Conservation (phyloP, 2,888 invertebrate species). For the Lapara coniferarum region DNA sequence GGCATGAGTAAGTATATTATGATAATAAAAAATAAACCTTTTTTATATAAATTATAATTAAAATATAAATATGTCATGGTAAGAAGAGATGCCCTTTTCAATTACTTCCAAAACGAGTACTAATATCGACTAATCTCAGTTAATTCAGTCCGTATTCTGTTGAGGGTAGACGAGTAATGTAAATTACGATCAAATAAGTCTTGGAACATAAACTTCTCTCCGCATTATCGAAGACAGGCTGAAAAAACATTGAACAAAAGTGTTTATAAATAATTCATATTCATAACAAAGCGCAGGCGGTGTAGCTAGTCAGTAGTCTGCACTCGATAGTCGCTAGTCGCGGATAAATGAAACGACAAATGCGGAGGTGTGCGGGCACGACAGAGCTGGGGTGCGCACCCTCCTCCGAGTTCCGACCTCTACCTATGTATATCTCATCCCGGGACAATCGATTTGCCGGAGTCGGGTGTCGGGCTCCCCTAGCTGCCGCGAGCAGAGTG, state of each 20-base stretch:
- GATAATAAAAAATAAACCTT: too few relatives aligned
- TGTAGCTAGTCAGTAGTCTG: slow-evolving; percentile 30
- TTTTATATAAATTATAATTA: too few relatives aligned
- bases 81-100: background rate
- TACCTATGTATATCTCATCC: slow-evolving; percentile 44
- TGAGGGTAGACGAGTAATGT: slow-evolving; percentile 5
- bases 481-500: slow-evolving; percentile 45
- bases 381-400: slow-evolving; percentile 64
- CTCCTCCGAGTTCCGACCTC: slow-evolving; percentile 43
- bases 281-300: slow-evolving; percentile 49
- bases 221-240: slow-evolving; percentile 25
- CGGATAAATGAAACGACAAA: slow-evolving; percentile 66
- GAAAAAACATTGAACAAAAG: slow-evolving; percentile 30
- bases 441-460: slow-evolving; percentile 77
- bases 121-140: background rate
- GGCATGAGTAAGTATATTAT: background rate
- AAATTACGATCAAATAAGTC: slow-evolving; percentile 4
- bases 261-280: slow-evolving; percentile 62
- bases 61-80: background rate
- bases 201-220: slow-evolving; percentile 12
- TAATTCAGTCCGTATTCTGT: background rate
- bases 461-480: slow-evolving; percentile 63
- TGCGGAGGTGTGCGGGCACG: slow-evolving; percentile 48
- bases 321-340: slow-evolving; percentile 47
- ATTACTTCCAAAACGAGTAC: background rate